Base-by-base conservation (phyloP, 2,113 vertebrate species). In the Labeo catla region DNA sequence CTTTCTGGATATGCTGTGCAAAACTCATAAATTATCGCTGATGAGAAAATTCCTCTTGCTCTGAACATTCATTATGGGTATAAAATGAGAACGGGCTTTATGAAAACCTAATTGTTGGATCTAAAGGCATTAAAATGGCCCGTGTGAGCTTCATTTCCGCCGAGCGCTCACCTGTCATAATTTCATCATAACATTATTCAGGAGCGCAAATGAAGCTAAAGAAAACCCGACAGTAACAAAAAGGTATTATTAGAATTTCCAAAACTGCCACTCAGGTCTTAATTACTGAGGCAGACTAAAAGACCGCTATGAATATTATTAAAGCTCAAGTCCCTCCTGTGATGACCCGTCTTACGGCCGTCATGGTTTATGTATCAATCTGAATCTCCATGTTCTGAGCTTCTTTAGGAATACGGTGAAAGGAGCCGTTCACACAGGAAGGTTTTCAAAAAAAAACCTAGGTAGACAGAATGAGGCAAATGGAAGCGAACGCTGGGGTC, bases 131-230 rank as follows among this genome's bases (percentile, higher is more conserved):
- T 83, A 87, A 82, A 83, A 76, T 68, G 61, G 57, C 70, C 34
- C 16, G 2, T 57, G 79, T 19, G 19, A 66, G 70, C 23, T 61
- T 76, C 34, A 83, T 65, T 49, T 86, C 15, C 72, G 21, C 34
- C 1, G 28, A 39, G 68, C 9, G 57, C 73, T 86, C 12, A 74
- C 72, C 73, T 78, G 84, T 36, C 80, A 70, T 86, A 36, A 86
- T 86, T 86, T 86, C 68, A 73, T 74, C 47, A 84, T 84, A 84
- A 84, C 50, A 59, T 84, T 73, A 84, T 73, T 73, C 68, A 86
- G 86, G 19, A 83, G 74, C 59, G 34, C 39, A 73, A 83, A 88
- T 59, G 57, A 23, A 43, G 19, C 65, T 23, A 74, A 74, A 73
- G 65, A 79, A 54, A 76, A 23, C 54, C 76, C 86, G 68, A 74